These are phyloP conservation scores for Petaurus breviceps DNA, from an alignment of 2,113 vertebrate species.

Conservation along the genomic window DNA sequence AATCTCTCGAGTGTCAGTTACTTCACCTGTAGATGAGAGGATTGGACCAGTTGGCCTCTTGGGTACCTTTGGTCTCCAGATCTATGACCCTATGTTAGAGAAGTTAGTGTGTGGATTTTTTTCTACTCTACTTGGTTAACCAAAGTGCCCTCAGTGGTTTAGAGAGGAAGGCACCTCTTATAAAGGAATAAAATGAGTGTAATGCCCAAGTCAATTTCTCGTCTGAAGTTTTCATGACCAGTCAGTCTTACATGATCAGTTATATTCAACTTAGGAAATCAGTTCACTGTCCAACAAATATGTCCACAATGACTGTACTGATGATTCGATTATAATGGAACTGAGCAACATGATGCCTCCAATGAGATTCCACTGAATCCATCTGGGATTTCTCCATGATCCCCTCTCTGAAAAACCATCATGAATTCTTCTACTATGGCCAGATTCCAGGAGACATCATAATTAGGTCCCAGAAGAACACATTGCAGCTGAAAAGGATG, in stretches of 20 bases:
- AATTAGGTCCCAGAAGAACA: conserved; percentile 72
- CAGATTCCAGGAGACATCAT: conserved; percentile 69
- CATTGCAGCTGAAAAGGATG: conserved; percentile 56
- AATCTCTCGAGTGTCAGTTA: not conserved
- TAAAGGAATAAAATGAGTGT: not conserved
- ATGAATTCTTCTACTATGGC: conserved; percentile 64
- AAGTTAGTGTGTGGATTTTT: not conserved
- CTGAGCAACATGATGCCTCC: conserved; percentile 58
- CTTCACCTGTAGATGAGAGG: not conserved
- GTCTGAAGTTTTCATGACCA: not conserved
- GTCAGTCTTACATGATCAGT: not conserved
- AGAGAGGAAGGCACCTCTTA: not conserved
- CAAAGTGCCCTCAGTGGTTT: not conserved
- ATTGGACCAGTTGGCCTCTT: not conserved
- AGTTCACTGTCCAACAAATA: not conserved
- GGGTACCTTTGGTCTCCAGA: not conserved
- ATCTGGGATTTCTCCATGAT: conserved; percentile 45
- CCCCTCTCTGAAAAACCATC: conserved; percentile 65
- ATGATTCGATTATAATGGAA: conserved; percentile 26
- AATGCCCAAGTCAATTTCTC: not conserved
- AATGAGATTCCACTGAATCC: conserved; percentile 53
- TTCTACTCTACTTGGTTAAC: not conserved
- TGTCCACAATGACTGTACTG: not conserved
- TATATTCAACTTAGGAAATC: not conserved
- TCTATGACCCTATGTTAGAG: not conserved